phyloP scores from a whole-genome alignment of 2,113 vertebrate species.

The Nannobrachium achirus region DNA sequence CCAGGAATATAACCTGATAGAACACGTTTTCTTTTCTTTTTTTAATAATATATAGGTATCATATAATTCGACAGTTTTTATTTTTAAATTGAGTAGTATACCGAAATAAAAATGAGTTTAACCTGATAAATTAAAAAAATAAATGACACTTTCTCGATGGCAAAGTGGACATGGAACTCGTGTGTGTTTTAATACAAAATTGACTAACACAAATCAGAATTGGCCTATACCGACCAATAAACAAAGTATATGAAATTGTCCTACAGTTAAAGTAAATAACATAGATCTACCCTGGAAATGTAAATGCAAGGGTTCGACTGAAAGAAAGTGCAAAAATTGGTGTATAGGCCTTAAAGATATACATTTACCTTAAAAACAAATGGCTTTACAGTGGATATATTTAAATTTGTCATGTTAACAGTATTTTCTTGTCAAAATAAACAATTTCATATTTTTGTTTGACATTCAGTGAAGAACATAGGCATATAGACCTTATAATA shows the following conservation, averaged over 20 bases:
- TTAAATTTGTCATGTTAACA: background rate
- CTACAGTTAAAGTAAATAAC: background rate
- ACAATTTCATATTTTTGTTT: background rate
- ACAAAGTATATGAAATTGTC: too few relatives aligned
- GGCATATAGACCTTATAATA: slow-evolving; percentile 30
- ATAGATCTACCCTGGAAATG: background rate
- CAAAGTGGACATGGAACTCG: too few relatives aligned
- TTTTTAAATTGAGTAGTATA: too few relatives aligned
- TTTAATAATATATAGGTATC: too few relatives aligned
- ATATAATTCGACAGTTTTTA: too few relatives aligned
- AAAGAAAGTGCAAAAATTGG: slow-evolving; percentile 41
- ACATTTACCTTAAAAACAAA: slow-evolving; percentile 16
- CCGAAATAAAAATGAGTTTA: too few relatives aligned
- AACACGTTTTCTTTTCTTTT: too few relatives aligned
- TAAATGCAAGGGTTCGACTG: background rate
- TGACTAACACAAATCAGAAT: background rate
- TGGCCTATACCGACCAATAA: background rate
- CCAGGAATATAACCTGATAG: too few relatives aligned
- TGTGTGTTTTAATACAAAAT: too few relatives aligned
- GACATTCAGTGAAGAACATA: background rate
- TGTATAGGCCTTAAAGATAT: background rate
- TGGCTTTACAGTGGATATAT: background rate
- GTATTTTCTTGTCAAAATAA: background rate
- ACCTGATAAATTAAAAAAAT: too few relatives aligned
- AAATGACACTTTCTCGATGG: too few relatives aligned